Conservation (phyloP, 1,140 invertebrate species). For the Drosophila athabasca region DNA sequence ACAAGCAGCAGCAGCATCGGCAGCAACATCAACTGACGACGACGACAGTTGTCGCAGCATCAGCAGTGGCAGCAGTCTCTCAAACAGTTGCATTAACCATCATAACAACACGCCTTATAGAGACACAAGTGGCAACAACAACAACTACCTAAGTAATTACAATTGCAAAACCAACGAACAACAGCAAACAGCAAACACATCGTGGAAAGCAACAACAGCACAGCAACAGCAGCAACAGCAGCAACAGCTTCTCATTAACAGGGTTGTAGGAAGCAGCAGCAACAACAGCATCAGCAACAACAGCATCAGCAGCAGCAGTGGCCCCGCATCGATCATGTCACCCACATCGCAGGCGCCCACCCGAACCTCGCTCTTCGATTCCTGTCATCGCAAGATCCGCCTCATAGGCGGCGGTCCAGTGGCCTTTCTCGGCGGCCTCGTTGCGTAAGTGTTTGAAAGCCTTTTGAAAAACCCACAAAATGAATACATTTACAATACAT, state of each 20-base stretch:
- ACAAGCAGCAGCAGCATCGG: constrained; percentile 27
- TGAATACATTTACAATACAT: constrained; percentile 1
- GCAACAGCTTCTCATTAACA: constrained; percentile 62
- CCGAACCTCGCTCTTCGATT: constrained; percentile 87
- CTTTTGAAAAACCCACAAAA: constrained; percentile 1
- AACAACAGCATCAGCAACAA: constrained; percentile 20
- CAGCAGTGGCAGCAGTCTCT: constrained; percentile 58
- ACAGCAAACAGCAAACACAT: constrained; percentile 34
- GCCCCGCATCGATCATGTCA: constrained; percentile 67
- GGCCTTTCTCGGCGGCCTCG: constrained; percentile 87
- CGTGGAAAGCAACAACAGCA: constrained; percentile 62
- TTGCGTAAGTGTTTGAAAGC: constrained; percentile 87
- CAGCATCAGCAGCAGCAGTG: constrained; percentile 34
- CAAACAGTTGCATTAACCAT: constrained; percentile 74
- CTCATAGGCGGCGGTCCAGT: constrained; percentile 87
- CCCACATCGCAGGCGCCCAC: constrained; percentile 84
- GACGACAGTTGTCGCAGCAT: constrained; percentile 10
- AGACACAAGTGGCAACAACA: constrained; percentile 58
- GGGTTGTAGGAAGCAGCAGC: constrained; percentile 27
- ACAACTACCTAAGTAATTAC: constrained; percentile 75
- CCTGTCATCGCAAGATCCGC: constrained; percentile 89
- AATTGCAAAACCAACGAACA: constrained; percentile 77
- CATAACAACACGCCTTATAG: constrained; percentile 72
- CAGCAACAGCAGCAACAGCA: constrained; percentile 34
- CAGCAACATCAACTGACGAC: constrained; percentile 6